phyloP scores from a whole-genome alignment of 64 coral and sea anemone species.

The Dendrophyllia cribrosa region DNA sequence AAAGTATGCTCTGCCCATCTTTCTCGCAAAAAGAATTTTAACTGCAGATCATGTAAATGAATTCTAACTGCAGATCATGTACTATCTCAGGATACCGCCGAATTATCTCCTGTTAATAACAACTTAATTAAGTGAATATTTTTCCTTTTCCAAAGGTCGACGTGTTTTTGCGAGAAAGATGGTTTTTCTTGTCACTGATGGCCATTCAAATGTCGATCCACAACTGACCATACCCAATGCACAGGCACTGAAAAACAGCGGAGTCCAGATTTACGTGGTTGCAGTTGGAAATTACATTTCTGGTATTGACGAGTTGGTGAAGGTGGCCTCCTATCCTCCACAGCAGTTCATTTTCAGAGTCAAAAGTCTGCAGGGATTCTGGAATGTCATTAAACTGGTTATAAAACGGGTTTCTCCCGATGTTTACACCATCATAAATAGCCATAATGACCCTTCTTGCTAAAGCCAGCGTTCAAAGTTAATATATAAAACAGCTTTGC shows the following conservation, averaged over 20 bases:
- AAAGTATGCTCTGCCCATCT: too few relatives aligned
- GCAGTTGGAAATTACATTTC: slow-evolving; percentile 47
- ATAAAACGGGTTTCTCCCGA: not conserved
- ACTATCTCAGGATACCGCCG: too few relatives aligned
- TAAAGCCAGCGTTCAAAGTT: too few relatives aligned
- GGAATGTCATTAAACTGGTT: slow-evolving; percentile 10
- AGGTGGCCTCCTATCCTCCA: slow-evolving; percentile 10
- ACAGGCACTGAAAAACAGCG: slow-evolving; percentile 23
- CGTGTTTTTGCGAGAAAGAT: not conserved
- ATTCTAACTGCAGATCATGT: too few relatives aligned
- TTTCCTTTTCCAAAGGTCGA: too few relatives aligned
- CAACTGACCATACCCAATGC: slow-evolving; percentile 21
- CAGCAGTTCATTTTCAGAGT: slow-evolving; percentile 36
- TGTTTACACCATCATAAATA: too few relatives aligned
- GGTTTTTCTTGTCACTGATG: slow-evolving; percentile 51
- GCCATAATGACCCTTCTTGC: too few relatives aligned
- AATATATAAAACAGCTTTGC: too few relatives aligned
- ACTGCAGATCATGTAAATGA: too few relatives aligned
- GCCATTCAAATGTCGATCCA: slow-evolving; percentile 36
- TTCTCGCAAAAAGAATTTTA: too few relatives aligned
- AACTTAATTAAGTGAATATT: too few relatives aligned
- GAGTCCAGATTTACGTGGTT: slow-evolving; percentile 47
- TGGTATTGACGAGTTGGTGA: slow-evolving; percentile 48
- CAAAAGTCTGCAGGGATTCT: slow-evolving; percentile 1
- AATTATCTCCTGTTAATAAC: too few relatives aligned